Percentiles rank a stretch among this genome's conserved stretches.
Evolutionary conservation across 2,888 invertebrate genomes (phyloP).

Genomic region (Zele albiditarsus): DNA sequence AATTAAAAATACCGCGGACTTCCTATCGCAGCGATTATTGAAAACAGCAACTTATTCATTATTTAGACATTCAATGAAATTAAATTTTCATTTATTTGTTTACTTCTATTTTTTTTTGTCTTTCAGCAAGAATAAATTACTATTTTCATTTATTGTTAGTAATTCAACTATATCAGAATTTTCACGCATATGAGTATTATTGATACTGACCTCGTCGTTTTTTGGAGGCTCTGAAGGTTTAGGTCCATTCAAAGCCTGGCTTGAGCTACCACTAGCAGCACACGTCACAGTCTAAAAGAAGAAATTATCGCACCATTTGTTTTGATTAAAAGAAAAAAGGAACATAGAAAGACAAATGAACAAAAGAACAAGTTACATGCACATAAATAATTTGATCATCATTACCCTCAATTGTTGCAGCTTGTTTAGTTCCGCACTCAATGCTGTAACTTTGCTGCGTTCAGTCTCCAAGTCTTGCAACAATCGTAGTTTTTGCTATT

Average conservation of each 20-base stretch:
- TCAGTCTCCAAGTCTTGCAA: conserved; percentile 73
- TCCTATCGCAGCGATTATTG: background rate
- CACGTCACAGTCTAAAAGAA: conserved; percentile 57
- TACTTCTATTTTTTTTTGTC: background rate
- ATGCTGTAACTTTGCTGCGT: conserved; percentile 56
- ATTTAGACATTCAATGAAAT: background rate
- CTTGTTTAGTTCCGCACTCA: conserved; percentile 60
- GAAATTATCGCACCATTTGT: background rate
- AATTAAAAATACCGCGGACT: conserved; percentile 45
- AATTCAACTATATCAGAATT: background rate
- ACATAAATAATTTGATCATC: conserved; percentile 37
- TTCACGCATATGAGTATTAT: background rate
- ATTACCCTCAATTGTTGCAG: conserved; percentile 59
- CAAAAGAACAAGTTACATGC: conserved; percentile 7
- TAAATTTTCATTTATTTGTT: conserved; percentile 16
- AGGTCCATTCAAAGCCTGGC: conserved; percentile 67
- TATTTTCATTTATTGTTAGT: conserved; percentile 31
- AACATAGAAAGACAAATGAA: background rate
- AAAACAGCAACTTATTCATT: conserved; percentile 51
- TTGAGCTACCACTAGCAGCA: conserved; percentile 62
- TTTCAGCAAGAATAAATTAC: conserved; percentile 44
- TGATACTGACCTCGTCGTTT: conserved; percentile 69
- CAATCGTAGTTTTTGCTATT: conserved; percentile 74
- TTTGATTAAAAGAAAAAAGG: background rate
- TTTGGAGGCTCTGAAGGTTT: conserved; percentile 63